A percentile compares a stretch with the other conserved stretches of the same genome.
Conservation (phyloP, 2,888 invertebrate species). For the Sicus ferrugineus region DNA sequence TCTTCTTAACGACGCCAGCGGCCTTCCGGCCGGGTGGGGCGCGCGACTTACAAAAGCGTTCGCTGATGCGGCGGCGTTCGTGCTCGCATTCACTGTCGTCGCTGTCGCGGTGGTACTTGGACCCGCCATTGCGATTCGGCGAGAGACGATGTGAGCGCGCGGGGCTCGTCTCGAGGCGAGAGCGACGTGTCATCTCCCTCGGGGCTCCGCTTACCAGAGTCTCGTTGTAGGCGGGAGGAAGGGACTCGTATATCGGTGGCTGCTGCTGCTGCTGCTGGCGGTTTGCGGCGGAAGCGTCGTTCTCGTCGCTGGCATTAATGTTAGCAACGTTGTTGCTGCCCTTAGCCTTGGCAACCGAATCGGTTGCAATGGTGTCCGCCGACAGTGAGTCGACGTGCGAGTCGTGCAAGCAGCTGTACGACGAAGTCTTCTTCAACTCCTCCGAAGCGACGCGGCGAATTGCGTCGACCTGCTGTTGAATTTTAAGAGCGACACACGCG, state of each 20-base stretch:
- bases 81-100: constrained; percentile 70
- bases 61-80: constrained; percentile 71
- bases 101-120: constrained; percentile 59
- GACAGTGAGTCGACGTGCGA: constrained; percentile 47
- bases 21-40: constrained; percentile 68
- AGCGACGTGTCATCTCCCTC: constrained; percentile 53
- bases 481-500: neutral
- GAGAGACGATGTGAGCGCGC: constrained; percentile 62
- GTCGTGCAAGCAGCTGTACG: constrained; percentile 45
- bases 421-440: constrained; percentile 58
- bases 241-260: constrained; percentile 26
- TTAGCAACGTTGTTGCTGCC: constrained; percentile 33
- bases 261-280: constrained; percentile 42
- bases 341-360: constrained; percentile 9
- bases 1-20: constrained; percentile 60
- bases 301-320: constrained; percentile 49
- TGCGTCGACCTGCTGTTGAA: constrained; percentile 43
- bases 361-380: constrained; percentile 13
- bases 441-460: constrained; percentile 60
- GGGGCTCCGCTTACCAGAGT: constrained; percentile 42
- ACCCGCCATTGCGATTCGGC: constrained; percentile 51
- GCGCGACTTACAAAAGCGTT: constrained; percentile 71
- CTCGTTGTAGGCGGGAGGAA: constrained; percentile 34
- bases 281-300: constrained; percentile 57
- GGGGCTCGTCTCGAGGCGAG: constrained; percentile 62